phyloP scores from a whole-genome alignment of 2,888 invertebrate species.

The Gymnoscelis rufifasciata region DNA sequence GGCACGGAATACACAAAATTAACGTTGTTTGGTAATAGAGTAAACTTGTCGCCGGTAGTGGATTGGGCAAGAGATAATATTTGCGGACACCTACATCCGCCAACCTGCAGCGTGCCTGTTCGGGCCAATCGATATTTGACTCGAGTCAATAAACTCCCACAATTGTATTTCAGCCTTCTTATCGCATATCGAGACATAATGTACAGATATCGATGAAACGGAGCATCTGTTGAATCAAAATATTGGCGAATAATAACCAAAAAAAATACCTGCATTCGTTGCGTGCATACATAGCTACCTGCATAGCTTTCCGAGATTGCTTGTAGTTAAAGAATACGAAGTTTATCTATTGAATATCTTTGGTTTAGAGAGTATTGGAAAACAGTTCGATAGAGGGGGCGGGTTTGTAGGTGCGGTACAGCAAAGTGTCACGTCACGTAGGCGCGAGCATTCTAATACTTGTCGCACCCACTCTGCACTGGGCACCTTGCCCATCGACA shows the following conservation, averaged over 20 bases:
- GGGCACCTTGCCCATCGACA: constrained; percentile 5
- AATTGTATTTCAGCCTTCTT: constrained; percentile 14
- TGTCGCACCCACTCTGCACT: constrained; percentile 40
- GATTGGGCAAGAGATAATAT: constrained; percentile 72
- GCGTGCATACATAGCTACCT: too few relatives aligned
- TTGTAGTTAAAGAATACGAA: not conserved
- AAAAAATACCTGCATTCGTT: not conserved
- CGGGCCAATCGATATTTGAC: constrained; percentile 31
- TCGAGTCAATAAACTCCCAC: constrained; percentile 67
- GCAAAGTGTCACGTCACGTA: constrained; percentile 46
- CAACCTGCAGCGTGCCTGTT: constrained; percentile 55
- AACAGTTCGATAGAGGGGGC: constrained; percentile 29
- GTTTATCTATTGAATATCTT: constrained; percentile 6
- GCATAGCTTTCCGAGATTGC: not conserved
- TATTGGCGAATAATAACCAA: not conserved
- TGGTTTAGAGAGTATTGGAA: constrained; percentile 10
- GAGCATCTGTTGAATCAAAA: constrained; percentile 9
- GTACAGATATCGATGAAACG: constrained; percentile 15
- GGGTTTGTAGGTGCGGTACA: constrained; percentile 25
- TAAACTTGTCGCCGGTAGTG: constrained; percentile 52
- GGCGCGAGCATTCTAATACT: constrained; percentile 47
- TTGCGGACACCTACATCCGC: constrained; percentile 74
- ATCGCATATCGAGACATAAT: constrained; percentile 14
- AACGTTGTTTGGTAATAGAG: constrained; percentile 60
- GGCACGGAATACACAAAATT: constrained; percentile 42